phyloP scores from a whole-genome alignment of 2,888 invertebrate species.

The Cryptus viduatorius region DNA sequence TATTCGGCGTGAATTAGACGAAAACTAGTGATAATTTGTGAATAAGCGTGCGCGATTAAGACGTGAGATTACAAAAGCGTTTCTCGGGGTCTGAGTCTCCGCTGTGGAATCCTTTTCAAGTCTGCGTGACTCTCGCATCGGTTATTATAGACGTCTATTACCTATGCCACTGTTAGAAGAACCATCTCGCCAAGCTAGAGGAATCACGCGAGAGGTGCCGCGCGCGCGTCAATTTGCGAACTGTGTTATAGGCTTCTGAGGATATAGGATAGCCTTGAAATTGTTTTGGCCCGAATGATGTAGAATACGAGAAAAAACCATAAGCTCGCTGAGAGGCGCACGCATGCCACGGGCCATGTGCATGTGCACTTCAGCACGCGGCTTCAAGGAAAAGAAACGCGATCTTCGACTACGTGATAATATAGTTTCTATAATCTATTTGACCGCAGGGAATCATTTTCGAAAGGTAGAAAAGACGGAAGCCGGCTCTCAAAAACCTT shows the following conservation, averaged over 20 bases:
- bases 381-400: constrained; percentile 12
- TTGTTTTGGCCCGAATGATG: constrained; percentile 65
- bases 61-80: constrained; percentile 77
- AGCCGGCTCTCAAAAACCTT: constrained; percentile 59
- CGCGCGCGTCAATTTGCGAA: constrained; percentile 76
- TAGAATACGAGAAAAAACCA: constrained; percentile 5
- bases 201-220: constrained; percentile 79
- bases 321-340: constrained; percentile 46
- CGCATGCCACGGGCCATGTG: constrained; percentile 58
- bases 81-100: constrained; percentile 65
- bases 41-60: constrained; percentile 76
- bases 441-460: constrained; percentile 66
- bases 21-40: constrained; percentile 78
- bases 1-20: constrained; percentile 67
- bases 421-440: constrained; percentile 67
- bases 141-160: constrained; percentile 76
- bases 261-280: constrained; percentile 65
- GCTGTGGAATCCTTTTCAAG: constrained; percentile 40
- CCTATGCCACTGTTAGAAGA: background rate
- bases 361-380: constrained; percentile 42
- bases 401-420: constrained; percentile 45
- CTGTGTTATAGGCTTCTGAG: constrained; percentile 67
- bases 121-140: constrained; percentile 79
- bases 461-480: constrained; percentile 60
- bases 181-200: constrained; percentile 51